A percentile compares a stretch with the other conserved stretches of the same genome.
phyloP scores from a whole-genome alignment of 2,888 invertebrate genomes.

The Drosophila koepferae region DNA sequence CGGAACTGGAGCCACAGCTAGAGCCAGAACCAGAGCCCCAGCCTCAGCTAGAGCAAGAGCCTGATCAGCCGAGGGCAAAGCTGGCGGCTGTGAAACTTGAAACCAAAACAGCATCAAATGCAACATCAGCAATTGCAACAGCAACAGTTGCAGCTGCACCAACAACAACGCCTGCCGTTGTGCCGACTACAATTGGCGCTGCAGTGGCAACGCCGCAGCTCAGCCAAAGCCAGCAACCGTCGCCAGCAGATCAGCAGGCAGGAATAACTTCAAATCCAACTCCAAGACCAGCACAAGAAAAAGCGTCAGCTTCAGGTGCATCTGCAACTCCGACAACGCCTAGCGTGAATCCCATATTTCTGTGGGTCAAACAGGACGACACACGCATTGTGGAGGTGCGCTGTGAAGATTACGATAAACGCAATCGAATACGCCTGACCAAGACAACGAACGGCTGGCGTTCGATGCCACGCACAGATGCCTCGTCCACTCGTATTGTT shows the following conservation, averaged over 20 bases:
- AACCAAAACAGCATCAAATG: conserved; percentile 68
- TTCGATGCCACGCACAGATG: conserved; percentile 91
- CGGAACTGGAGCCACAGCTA: not conserved
- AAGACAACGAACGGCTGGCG: conserved; percentile 93
- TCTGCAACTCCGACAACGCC: conserved; percentile 44
- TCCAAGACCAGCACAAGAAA: not conserved
- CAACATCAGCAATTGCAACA: conserved; percentile 19
- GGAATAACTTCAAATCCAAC: not conserved
- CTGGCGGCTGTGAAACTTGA: conserved; percentile 67
- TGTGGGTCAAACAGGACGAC: conserved; percentile 93
- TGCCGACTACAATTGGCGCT: not conserved
- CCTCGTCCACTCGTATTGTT: conserved; percentile 80
- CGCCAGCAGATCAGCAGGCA: conserved; percentile 1
- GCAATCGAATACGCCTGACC: conserved; percentile 93
- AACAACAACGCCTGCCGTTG: not conserved
- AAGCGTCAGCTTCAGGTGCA: not conserved
- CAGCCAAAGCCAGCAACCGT: conserved; percentile 5
- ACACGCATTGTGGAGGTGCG: conserved; percentile 93
- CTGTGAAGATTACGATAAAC: conserved; percentile 94
- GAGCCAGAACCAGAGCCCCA: conserved; percentile 1
- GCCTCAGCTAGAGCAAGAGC: conserved; percentile 27
- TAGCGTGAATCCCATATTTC: conserved; percentile 90
- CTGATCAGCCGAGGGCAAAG: conserved; percentile 34
- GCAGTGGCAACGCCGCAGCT: conserved; percentile 3
- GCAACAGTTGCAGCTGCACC: conserved; percentile 4